Percentiles rank a stretch among this genome's conserved stretches.
These are phyloP conservation scores for Scartelaos histophorus DNA, from an alignment of 2,113 vertebrate genomes.

Conservation along the genomic window DNA sequence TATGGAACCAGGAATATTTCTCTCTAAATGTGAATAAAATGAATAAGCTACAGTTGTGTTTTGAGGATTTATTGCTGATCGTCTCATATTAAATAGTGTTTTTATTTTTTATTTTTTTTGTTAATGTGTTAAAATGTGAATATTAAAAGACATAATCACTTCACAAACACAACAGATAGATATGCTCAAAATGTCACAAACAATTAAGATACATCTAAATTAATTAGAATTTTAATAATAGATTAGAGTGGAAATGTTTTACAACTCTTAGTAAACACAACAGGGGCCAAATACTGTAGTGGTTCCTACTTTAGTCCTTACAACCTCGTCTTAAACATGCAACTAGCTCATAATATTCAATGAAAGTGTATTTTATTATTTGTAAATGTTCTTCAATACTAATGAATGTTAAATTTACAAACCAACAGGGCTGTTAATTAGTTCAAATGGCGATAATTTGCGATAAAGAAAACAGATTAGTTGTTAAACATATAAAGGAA, in stretches of 20 bases:
- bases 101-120: neutral
- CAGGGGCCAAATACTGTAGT: neutral
- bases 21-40: neutral
- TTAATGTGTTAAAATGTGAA: neutral
- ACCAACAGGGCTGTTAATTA: no score
- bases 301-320: neutral
- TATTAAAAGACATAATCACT: neutral
- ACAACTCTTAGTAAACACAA: neutral
- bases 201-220: neutral
- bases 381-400: neutral
- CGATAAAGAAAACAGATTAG: neutral
- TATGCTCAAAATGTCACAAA: conserved; percentile 1
- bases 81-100: neutral
- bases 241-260: neutral
- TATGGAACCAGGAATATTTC: neutral
- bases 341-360: neutral
- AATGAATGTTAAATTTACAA: neutral
- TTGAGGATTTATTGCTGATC: conserved; percentile 9
- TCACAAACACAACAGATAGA: neutral
- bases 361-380: neutral
- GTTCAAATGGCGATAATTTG: neutral
- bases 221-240: neutral
- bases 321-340: neutral
- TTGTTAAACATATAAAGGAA: neutral
- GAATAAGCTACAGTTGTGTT: neutral